Evolutionary conservation across 2,113 vertebrate species (phyloP), one percentile per base, ranked within the genome.

Genomic region (Hipposideros armiger): DNA sequence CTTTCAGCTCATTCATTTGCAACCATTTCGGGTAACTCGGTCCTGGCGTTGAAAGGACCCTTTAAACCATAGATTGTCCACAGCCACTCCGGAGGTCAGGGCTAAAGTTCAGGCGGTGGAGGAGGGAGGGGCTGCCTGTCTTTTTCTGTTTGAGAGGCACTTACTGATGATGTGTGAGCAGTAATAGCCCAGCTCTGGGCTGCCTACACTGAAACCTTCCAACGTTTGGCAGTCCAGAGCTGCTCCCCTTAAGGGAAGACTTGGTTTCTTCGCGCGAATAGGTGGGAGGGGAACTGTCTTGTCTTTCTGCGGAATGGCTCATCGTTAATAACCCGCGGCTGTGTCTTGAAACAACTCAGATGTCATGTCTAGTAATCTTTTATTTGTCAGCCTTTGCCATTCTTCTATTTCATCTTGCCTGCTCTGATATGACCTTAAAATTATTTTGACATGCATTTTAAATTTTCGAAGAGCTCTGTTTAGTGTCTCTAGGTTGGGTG

Each of bases 1-100:
- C 84, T 4, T 60, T 28, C 62, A 16, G 6, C 87, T 84, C 97
- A 80, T 96, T 97, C 87, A 95, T 94, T 95, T 70, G 92, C 50
- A 19, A n/a, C 76, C 73, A 40, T 90, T 72, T 89, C n/a, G 73
- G 83, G 69, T 42, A 50, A 52, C 30, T 70, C 0, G 70, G 58
- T 90, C 52, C 54, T 58, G 94, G 69, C 76, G 45, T 58, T 42
- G 84, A 52, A 83, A 20, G 73, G 50, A 76, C 91, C 9, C 47
- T 32, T 80, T 60, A 83, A 94, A 47, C 40, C 91, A 0, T 36
- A n/a, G 87, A 16, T 30, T 64, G 84, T 73, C 45, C 80, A 42
- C 70, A 83, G 86, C 77, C 54, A 32, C 89, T 54, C 64, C 10
- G 15, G 58, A 86, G 91, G 77, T 54, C 82, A 80, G 50, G 91